A percentile compares a stretch with the other conserved stretches of the same genome.
Conservation (phyloP, 2,888 invertebrate species). For the Lasioglossum lativentre region DNA sequence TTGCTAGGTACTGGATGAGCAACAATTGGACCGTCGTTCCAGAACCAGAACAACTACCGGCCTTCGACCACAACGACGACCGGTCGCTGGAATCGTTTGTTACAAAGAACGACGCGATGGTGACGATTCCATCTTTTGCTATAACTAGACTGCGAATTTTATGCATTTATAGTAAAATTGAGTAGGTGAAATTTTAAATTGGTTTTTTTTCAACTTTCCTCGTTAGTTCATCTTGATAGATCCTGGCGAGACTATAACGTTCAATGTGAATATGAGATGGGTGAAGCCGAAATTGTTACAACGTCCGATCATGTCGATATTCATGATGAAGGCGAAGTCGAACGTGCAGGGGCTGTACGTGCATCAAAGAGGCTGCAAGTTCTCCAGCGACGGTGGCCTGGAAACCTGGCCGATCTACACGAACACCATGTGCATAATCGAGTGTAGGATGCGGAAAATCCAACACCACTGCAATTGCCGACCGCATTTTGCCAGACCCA, state of each 20-base stretch:
- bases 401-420: conserved; percentile 89
- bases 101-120: background rate
- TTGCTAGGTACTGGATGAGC: conserved; percentile 69
- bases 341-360: conserved; percentile 59
- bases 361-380: conserved; percentile 89
- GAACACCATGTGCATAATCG: conserved; percentile 89
- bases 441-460: conserved; percentile 89
- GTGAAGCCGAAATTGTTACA: background rate
- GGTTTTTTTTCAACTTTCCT: background rate
- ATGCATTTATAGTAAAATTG: too few relatives aligned
- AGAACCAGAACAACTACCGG: conserved; percentile 10
- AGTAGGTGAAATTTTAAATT: too few relatives aligned
- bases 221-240: conserved; percentile 7
- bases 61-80: background rate
- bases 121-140: background rate
- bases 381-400: conserved; percentile 88
- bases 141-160: background rate
- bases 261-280: background rate
- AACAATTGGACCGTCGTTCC: conserved; percentile 69
- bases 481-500: conserved; percentile 90
- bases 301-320: background rate
- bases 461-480: conserved; percentile 89
- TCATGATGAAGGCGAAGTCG: conserved; percentile 43
- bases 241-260: conserved; percentile 25
- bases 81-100: background rate